Conservation (phyloP, 2,888 invertebrate genomes). For the Dolomedes plantarius region DNA sequence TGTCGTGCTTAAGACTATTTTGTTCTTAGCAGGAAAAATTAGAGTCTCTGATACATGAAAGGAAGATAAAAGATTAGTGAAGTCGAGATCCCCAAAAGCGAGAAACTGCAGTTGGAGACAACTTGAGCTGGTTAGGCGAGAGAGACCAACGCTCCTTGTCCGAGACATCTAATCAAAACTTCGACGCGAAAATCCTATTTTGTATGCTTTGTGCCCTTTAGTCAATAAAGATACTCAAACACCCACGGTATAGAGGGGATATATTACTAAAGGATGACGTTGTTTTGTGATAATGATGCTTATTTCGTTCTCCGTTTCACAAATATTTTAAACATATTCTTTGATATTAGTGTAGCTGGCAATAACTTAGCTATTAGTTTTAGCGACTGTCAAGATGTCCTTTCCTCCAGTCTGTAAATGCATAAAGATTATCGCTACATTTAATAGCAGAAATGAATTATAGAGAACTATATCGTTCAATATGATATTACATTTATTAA, state of each 20-base stretch:
- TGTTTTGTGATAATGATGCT: background rate
- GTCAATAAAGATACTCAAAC: constrained; percentile 43
- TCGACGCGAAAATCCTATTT: constrained; percentile 43
- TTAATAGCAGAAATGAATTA: too few species aligned
- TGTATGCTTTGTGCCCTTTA: constrained; percentile 38
- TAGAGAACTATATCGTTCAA: too few species aligned
- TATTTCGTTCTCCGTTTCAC: background rate
- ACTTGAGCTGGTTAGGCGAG: constrained; percentile 35
- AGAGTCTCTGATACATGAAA: too few species aligned
- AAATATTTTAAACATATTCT: background rate
- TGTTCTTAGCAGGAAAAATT: too few species aligned
- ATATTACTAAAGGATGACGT: background rate
- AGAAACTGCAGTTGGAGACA: background rate
- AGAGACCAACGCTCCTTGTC: constrained; percentile 22
- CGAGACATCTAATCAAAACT: constrained; percentile 36
- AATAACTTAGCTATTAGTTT: too few species aligned
- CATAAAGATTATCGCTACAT: too few species aligned
- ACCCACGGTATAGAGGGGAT: constrained; percentile 18
- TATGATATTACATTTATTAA: too few species aligned
- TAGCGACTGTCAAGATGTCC: too few species aligned
- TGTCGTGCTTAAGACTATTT: too few species aligned
- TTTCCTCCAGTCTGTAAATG: too few species aligned
- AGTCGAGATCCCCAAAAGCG: constrained; percentile 29
- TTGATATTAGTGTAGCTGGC: background rate
- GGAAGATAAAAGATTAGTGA: constrained; percentile 32